Percentiles rank a stretch among this genome's conserved stretches.
phyloP scores from a whole-genome alignment of 2,888 invertebrate genomes.

The Chloroclystis v-ata region DNA sequence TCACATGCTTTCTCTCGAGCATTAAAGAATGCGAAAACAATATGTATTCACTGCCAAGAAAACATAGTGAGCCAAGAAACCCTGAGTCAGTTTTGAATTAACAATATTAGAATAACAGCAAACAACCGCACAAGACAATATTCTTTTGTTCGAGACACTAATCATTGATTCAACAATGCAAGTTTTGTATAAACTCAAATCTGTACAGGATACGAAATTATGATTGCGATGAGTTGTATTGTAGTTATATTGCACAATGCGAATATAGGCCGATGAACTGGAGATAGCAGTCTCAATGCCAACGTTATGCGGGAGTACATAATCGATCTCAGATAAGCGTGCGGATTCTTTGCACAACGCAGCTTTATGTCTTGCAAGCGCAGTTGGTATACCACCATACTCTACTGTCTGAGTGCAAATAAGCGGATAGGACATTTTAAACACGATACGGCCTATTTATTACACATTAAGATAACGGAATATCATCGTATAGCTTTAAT shows the following conservation, averaged over 20 bases:
- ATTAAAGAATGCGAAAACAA: conserved; percentile 9
- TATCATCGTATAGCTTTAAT: no score
- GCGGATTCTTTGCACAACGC: conserved; percentile 33
- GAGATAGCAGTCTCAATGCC: conserved; percentile 36
- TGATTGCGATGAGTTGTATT: conserved; percentile 27
- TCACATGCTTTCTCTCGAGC: conserved; percentile 30
- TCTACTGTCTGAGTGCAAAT: conserved; percentile 20
- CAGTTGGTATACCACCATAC: conserved; percentile 12
- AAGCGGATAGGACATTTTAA: conserved; percentile 12
- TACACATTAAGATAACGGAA: conserved; percentile 2
- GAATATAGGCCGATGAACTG: conserved; percentile 40
- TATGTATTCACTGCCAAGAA: conserved; percentile 10
- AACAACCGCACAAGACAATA: conserved; percentile 1
- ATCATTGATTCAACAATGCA: conserved; percentile 19
- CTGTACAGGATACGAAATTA: conserved; percentile 21
- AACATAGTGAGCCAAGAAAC: neutral
- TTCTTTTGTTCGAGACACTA: conserved; percentile 12
- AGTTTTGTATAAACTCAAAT: conserved; percentile 19
- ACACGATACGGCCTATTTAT: neutral
- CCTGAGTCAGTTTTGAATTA: conserved; percentile 4
- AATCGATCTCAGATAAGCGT: conserved; percentile 38
- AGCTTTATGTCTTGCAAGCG: conserved; percentile 22
- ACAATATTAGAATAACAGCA: neutral
- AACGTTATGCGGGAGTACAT: conserved; percentile 34
- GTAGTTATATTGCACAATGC: conserved; percentile 36